phyloP scores from a whole-genome alignment of 2,888 invertebrate genomes.

The Amphipyra berbera region DNA sequence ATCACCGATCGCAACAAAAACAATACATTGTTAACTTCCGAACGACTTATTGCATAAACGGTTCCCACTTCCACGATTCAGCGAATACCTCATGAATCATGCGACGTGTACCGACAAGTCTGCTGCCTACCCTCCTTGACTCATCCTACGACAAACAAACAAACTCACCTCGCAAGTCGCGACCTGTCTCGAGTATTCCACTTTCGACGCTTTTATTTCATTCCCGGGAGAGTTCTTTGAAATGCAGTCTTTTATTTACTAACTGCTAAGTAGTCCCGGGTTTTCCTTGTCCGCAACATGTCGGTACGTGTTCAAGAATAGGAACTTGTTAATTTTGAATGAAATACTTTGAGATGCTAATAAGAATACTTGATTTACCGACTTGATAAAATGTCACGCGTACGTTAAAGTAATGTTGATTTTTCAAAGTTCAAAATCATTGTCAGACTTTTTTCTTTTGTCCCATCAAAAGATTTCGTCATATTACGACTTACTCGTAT shows the following conservation, averaged over 20 bases:
- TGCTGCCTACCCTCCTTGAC: constrained; percentile 30
- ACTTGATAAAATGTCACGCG: neutral
- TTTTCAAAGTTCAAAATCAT: too few relatives aligned
- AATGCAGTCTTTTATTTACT: constrained; percentile 36
- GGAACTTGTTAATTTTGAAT: constrained; percentile 15
- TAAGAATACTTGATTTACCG: neutral
- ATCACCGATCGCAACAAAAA: constrained; percentile 25
- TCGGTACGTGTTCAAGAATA: constrained; percentile 30
- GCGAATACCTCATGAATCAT: constrained; percentile 38
- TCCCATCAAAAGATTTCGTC: too few relatives aligned
- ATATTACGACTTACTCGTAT: too few relatives aligned
- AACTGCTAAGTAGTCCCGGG: constrained; percentile 23
- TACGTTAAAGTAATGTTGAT: too few relatives aligned
- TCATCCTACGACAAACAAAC: constrained; percentile 42
- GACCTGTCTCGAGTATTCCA: constrained; percentile 46
- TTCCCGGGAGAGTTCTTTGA: constrained; percentile 45
- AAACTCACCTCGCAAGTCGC: constrained; percentile 33
- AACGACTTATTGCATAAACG: constrained; percentile 2
- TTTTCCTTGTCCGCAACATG: constrained; percentile 51
- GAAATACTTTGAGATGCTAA: constrained; percentile 15
- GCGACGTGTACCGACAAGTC: constrained; percentile 42
- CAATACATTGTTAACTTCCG: constrained; percentile 25
- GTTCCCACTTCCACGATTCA: constrained; percentile 5
- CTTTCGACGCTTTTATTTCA: constrained; percentile 52
- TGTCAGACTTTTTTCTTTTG: too few relatives aligned